Percentiles rank a stretch among this genome's conserved stretches.
Evolutionary conservation across 2,113 vertebrate genomes (phyloP).

Genomic region (Pseudorasbora parva): DNA sequence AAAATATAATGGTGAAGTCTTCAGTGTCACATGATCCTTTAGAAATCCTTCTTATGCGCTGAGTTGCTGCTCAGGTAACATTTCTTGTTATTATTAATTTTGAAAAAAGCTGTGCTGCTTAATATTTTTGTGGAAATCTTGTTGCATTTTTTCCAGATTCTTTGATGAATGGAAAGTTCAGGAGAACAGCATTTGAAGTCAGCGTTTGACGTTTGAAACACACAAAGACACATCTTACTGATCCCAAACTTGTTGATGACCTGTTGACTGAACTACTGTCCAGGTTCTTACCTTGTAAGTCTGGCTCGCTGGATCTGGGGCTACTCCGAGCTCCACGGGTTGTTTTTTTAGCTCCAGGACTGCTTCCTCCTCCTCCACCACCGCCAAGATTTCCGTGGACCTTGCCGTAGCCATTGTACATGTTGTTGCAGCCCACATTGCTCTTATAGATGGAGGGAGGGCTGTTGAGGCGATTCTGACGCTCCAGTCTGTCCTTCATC

Average conservation of each 20-base stretch:
- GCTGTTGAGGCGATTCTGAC: conserved; percentile 93
- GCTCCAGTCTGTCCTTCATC: conserved; percentile 87
- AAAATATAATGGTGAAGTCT: too few species aligned
- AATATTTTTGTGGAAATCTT: too few species aligned
- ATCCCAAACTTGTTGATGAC: not conserved
- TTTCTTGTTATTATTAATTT: too few species aligned
- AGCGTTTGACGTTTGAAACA: too few species aligned
- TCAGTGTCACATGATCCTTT: too few species aligned
- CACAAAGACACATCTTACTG: too few species aligned
- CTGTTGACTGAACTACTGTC: not conserved
- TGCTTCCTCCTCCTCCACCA: conserved; percentile 57
- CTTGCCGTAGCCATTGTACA: conserved; percentile 85
- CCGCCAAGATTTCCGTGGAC: conserved; percentile 69
- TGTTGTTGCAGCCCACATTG: conserved; percentile 77
- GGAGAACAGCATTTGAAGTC: too few species aligned
- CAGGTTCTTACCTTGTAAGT: conserved; percentile 77
- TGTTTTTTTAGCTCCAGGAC: conserved; percentile 75
- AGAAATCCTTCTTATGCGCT: too few species aligned
- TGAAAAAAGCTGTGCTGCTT: too few species aligned
- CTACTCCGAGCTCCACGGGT: conserved; percentile 83
- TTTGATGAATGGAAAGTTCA: too few species aligned
- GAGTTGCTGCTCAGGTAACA: too few species aligned
- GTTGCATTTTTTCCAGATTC: too few species aligned
- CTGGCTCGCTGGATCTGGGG: conserved; percentile 81
- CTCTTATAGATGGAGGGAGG: conserved; percentile 90